Percentiles rank a stretch among this genome's conserved stretches.
These are phyloP conservation scores for Idaea straminata DNA, from an alignment of 2,888 invertebrate species.

Conservation along the genomic window DNA sequence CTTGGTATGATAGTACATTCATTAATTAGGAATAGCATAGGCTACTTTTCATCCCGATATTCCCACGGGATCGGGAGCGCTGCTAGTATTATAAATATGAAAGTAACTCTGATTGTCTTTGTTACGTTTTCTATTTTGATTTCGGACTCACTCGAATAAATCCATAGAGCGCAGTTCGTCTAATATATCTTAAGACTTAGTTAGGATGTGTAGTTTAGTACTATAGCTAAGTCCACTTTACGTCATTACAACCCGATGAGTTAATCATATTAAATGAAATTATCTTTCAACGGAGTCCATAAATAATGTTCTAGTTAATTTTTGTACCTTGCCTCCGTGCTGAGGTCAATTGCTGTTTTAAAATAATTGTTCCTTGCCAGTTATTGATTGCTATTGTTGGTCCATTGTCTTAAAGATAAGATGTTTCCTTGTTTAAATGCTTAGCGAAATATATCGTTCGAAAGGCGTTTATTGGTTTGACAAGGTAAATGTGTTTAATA, in stretches of 20 bases:
- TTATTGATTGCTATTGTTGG: constrained; percentile 61
- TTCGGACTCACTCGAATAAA: too few species aligned
- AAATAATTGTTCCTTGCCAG: constrained; percentile 55
- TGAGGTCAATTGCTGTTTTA: constrained; percentile 61
- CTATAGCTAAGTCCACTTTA: constrained; percentile 24
- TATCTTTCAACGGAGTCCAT: constrained; percentile 54
- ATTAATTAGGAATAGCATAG: too few species aligned
- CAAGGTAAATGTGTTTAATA: too few species aligned
- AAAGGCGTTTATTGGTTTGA: not conserved
- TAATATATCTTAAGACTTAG: not conserved
- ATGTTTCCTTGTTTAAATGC: constrained; percentile 15
- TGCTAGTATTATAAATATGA: too few species aligned
- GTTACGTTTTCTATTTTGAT: too few species aligned
- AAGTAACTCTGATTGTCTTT: too few species aligned
- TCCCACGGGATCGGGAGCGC: too few species aligned
- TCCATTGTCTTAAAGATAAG: constrained; percentile 48
- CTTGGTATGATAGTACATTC: too few species aligned
- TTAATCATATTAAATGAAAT: constrained; percentile 62
- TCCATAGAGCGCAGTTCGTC: too few species aligned
- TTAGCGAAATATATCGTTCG: not conserved
- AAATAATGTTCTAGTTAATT: constrained; percentile 63
- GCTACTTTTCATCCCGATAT: too few species aligned
- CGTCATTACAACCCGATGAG: constrained; percentile 52
- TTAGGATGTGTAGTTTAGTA: not conserved
- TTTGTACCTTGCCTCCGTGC: constrained; percentile 53